Base-by-base conservation (phyloP, 1,140 invertebrate genomes). In the Chrysoperla carnea region DNA sequence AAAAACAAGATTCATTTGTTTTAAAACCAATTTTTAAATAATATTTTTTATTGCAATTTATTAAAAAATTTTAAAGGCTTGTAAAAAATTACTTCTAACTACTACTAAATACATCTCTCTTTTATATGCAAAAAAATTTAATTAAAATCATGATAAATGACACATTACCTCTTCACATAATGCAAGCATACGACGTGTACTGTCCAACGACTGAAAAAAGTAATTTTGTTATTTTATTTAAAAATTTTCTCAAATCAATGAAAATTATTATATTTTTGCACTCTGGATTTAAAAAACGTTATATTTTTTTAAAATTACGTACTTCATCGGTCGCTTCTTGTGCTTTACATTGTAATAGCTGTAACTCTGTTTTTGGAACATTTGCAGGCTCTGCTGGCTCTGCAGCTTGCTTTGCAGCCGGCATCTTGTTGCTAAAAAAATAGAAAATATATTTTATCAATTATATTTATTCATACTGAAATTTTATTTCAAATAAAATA, bases 181-280 rank as follows among this genome's bases (percentile, higher is more conserved):
- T 46, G 78, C 69, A 66, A 96, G 72, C 93, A 97, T 97, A 58
- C 91, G 85, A 55, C 93, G 73, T 17, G 93, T 97, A 54, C 87
- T 89, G 65, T 97, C 93, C 74, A 97, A 63, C 14, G 93, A 95
- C 90, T 94, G 75, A 62, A 89, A 86, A 55, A 33, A 23, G 2
- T 2, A 23, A 23, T 23, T 23, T 23, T 23, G 5, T 23, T 23
- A 23, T 23, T 23, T 23, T 23, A 23, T 23, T 23, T 23, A 23
- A 23, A 5, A 5, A 23, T 23, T 23, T 23, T 23, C 2, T 23
- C 2, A 23, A 23, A 23, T 23, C 5, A 23, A 3, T 23, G 17
- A 23, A 23, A 23, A 23, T 23, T 23, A 23, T 23, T 23, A 23
- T 23, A 23, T 23, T 23, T 3, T 23, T 23, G 17, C 17, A 23